phyloP scores from a whole-genome alignment of 2,888 invertebrate genomes.

The Helicoverpa assulta region DNA sequence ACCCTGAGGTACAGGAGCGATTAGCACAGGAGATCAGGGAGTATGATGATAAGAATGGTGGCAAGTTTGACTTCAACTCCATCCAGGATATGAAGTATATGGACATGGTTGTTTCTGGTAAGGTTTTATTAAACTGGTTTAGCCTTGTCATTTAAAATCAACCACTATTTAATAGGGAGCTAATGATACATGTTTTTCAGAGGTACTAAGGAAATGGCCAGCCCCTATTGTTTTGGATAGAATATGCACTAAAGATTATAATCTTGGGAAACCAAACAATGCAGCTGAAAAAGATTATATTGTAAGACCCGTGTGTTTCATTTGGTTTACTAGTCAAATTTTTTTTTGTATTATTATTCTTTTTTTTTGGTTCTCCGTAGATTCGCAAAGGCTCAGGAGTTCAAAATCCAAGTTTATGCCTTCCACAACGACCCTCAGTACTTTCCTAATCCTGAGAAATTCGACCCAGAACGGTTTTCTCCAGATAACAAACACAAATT shows the following conservation, averaged over 20 bases:
- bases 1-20: slow-evolving; percentile 74
- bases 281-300: slow-evolving; percentile 71
- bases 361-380: slow-evolving; percentile 50
- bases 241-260: slow-evolving; percentile 87
- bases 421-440: slow-evolving; percentile 88
- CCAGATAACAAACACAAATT: slow-evolving; percentile 88
- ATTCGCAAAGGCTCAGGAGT: slow-evolving; percentile 75
- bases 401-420: slow-evolving; percentile 78
- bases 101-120: slow-evolving; percentile 87
- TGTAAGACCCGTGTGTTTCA: no score
- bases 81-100: slow-evolving; percentile 76
- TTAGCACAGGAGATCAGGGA: slow-evolving; percentile 72
- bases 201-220: slow-evolving; percentile 86
- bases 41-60: slow-evolving; percentile 70
- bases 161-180: no score
- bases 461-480: slow-evolving; percentile 90
- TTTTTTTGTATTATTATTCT: slow-evolving; percentile 19
- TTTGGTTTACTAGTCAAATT: no score
- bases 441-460: slow-evolving; percentile 89
- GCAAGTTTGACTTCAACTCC: slow-evolving; percentile 83
- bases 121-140: not conserved
- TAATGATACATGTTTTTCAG: slow-evolving; percentile 56
- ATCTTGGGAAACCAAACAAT: slow-evolving; percentile 75
- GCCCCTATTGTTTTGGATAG: slow-evolving; percentile 82
- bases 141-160: not conserved